A percentile compares a stretch with the other conserved stretches of the same genome.
Evolutionary conservation across 2,113 vertebrate species (phyloP).

Genomic region (Pygoscelis adeliae): DNA sequence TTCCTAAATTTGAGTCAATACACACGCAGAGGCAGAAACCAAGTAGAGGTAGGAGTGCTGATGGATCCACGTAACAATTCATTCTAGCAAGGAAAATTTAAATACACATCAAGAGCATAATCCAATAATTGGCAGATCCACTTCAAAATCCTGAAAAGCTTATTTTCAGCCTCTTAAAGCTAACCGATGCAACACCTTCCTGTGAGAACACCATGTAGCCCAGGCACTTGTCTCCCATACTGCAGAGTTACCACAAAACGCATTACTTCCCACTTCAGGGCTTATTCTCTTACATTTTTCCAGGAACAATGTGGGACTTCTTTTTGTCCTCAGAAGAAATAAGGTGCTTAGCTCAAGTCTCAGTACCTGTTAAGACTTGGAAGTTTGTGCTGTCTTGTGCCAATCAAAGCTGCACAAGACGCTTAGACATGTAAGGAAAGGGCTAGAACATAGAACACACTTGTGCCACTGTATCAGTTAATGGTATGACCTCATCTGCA

Average conservation of each 20-base stretch:
- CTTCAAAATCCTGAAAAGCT: not conserved
- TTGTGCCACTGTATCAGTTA: not conserved
- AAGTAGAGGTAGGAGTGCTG: conserved; percentile 25
- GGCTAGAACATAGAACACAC: not conserved
- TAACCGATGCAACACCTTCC: not conserved
- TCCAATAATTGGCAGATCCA: not conserved
- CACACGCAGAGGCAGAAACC: not conserved
- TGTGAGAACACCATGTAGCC: not conserved
- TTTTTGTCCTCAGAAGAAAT: not conserved
- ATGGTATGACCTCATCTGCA: not conserved
- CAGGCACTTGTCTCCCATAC: not conserved
- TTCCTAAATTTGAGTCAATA: conserved; percentile 24
- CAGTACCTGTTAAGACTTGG: not conserved
- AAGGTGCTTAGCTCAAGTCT: not conserved
- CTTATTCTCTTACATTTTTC: not conserved
- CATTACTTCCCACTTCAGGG: not conserved
- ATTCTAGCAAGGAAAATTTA: not conserved
- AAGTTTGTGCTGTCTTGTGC: not conserved
- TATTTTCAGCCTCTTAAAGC: conserved; percentile 20
- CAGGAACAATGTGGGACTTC: not conserved
- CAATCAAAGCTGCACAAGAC: not conserved
- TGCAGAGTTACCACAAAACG: not conserved
- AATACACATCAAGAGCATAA: not conserved
- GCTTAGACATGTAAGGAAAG: fast-evolving
- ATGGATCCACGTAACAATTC: not conserved